A percentile compares a stretch with the other conserved stretches of the same genome.
These are phyloP conservation scores for Microctonus aethiopoides DNA, from an alignment of 2,888 invertebrate genomes.

Conservation along the genomic window DNA sequence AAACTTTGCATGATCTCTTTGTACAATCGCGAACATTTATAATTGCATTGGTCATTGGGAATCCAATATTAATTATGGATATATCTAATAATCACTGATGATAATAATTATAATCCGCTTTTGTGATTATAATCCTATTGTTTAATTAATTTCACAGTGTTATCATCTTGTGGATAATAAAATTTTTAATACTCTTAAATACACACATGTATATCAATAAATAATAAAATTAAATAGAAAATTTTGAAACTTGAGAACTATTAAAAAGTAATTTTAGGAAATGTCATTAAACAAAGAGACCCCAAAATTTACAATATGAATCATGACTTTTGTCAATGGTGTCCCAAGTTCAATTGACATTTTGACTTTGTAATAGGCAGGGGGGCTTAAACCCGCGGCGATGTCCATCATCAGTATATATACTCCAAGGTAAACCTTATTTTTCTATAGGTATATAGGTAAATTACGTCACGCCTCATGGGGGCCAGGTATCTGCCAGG, in stretches of 20 bases:
- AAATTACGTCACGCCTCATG: slow-evolving; percentile 56
- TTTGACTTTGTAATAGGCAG: slow-evolving; percentile 5
- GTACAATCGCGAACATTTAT: slow-evolving; percentile 2
- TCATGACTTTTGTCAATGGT: slow-evolving; percentile 12
- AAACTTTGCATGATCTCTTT: not conserved
- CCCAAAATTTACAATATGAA: not conserved
- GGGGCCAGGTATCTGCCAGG: slow-evolving; percentile 46
- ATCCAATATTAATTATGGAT: not conserved
- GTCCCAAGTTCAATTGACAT: not conserved
- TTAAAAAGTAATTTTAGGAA: not conserved
- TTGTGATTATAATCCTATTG: not conserved
- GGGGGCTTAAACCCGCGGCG: not conserved
- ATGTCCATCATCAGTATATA: not conserved
- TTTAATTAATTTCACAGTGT: not conserved
- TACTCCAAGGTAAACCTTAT: not conserved
- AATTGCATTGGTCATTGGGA: slow-evolving; percentile 12
- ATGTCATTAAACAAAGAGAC: not conserved
- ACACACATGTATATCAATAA: not conserved
- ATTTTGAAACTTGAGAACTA: not conserved
- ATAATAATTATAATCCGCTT: not conserved
- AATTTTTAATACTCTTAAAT: too few relatives aligned
- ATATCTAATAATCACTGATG: not conserved
- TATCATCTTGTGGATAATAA: too few relatives aligned
- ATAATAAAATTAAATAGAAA: not conserved
- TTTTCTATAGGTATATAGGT: slow-evolving; percentile 14